A percentile compares a stretch with the other conserved stretches of the same genome.
Evolutionary conservation across 2,888 invertebrate genomes (phyloP).

Genomic region (Zygothrica quintamaculata): DNA sequence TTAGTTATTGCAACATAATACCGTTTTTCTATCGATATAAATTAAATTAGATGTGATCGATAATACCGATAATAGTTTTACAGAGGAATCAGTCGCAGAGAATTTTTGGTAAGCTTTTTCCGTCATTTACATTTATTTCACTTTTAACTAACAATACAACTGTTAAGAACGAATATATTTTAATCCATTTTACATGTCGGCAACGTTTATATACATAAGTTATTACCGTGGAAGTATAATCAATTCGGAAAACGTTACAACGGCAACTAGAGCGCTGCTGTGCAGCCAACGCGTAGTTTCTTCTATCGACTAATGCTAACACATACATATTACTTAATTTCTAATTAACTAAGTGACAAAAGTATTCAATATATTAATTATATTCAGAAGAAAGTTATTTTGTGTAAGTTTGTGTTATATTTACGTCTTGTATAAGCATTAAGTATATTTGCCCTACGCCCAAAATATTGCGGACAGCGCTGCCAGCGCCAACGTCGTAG

Average conservation of each 20-base stretch:
- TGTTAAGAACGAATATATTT: conserved; percentile 1
- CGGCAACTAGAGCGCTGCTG: conserved; percentile 41
- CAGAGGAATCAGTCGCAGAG: conserved; percentile 58
- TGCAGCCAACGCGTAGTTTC: conserved; percentile 76
- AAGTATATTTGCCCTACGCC: conserved; percentile 48
- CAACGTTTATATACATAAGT: background rate
- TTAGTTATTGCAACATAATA: background rate
- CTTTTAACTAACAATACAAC: background rate
- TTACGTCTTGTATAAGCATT: background rate
- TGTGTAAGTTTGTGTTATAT: conserved; percentile 7
- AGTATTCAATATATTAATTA: background rate
- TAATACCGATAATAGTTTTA: conserved; percentile 35
- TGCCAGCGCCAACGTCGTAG: conserved; percentile 43
- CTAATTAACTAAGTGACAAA: conserved; percentile 9
- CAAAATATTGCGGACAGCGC: conserved; percentile 39
- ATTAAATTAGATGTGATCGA: conserved; percentile 20
- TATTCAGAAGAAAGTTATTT: conserved; percentile 1
- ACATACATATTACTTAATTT: conserved; percentile 58
- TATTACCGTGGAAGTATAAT: background rate
- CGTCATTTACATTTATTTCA: conserved; percentile 28
- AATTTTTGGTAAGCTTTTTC: conserved; percentile 69
- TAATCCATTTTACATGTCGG: background rate
- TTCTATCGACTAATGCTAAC: conserved; percentile 16
- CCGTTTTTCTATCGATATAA: conserved; percentile 4
- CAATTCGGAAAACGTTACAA: conserved; percentile 14